Percentiles rank a stretch among this genome's conserved stretches.
Evolutionary conservation across 2,113 vertebrate species (phyloP).

Genomic region (Toxotes chatareus): DNA sequence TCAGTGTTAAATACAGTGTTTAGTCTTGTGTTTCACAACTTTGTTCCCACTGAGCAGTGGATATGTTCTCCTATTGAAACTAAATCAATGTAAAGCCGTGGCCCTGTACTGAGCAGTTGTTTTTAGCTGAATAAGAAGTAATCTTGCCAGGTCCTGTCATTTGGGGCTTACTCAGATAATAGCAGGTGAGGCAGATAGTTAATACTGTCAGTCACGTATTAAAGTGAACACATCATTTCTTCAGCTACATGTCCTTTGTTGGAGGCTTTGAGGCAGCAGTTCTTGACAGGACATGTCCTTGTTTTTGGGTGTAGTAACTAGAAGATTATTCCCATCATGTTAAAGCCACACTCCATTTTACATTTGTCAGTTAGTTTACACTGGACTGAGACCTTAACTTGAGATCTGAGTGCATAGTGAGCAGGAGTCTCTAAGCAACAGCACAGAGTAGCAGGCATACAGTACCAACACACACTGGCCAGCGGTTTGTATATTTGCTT

Average conservation of each 20-base stretch:
- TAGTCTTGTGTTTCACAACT: neutral
- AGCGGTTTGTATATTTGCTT: constrained; percentile 29
- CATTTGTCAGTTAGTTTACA: constrained; percentile 28
- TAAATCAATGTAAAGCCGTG: neutral
- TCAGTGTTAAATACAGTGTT: neutral
- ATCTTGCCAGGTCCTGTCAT: too few species aligned
- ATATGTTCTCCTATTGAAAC: neutral
- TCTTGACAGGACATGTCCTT: neutral
- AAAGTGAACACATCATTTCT: neutral
- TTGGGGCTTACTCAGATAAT: too few species aligned
- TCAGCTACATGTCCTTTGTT: too few species aligned
- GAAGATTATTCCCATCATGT: neutral
- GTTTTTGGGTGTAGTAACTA: neutral
- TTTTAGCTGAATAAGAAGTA: too few species aligned
- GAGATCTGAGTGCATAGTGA: constrained; percentile 4
- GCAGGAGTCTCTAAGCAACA: constrained; percentile 37
- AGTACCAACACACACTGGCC: neutral
- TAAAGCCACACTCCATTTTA: neutral
- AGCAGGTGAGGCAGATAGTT: too few species aligned
- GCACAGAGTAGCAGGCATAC: neutral
- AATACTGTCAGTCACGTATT: too few species aligned
- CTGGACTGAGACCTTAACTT: neutral
- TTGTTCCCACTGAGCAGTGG: neutral
- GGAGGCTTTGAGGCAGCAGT: neutral
- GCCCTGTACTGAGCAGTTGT: too few species aligned